phyloP scores from a whole-genome alignment of 2,797 vertebrate genomes.

The Takifugu ocellatus region DNA sequence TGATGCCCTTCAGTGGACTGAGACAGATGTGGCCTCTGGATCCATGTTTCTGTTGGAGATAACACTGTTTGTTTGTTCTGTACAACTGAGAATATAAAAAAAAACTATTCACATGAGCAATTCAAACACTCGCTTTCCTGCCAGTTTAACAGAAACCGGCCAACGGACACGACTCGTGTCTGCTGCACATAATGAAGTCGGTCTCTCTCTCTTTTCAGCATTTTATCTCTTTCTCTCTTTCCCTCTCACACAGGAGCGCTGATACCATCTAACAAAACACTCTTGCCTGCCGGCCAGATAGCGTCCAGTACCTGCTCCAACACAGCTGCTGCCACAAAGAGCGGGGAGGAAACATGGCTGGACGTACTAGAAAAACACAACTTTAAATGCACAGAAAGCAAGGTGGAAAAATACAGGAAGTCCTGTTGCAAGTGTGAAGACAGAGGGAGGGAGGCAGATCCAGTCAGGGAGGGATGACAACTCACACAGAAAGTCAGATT shows the following conservation, averaged over 20 bases:
- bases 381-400: slow-evolving; percentile 55
- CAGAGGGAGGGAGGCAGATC: slow-evolving; percentile 31
- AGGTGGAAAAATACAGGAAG: slow-evolving; percentile 77
- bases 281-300: slow-evolving; percentile 66
- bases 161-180: slow-evolving; percentile 29
- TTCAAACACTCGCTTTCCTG: slow-evolving; percentile 46
- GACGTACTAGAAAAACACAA: slow-evolving; percentile 69
- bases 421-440: slow-evolving; percentile 68
- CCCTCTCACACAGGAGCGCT: slow-evolving; percentile 37
- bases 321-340: slow-evolving; percentile 83
- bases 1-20: slow-evolving; percentile 44
- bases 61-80: slow-evolving; percentile 52
- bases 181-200: slow-evolving; percentile 17
- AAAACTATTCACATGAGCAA: slow-evolving; percentile 38
- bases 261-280: slow-evolving; percentile 77
- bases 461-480: slow-evolving; percentile 18
- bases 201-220: slow-evolving; percentile 20
- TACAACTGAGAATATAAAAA: slow-evolving; percentile 36
- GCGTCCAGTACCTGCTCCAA: slow-evolving; percentile 72
- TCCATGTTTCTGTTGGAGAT: slow-evolving; percentile 56
- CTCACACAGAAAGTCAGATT: slow-evolving; percentile 1
- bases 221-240: slow-evolving; percentile 19
- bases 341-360: slow-evolving; percentile 68
- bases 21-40: slow-evolving; percentile 43
- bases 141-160: slow-evolving; percentile 26